Conservation (phyloP, 2,113 vertebrate genomes). For the Stegastes partitus region DNA sequence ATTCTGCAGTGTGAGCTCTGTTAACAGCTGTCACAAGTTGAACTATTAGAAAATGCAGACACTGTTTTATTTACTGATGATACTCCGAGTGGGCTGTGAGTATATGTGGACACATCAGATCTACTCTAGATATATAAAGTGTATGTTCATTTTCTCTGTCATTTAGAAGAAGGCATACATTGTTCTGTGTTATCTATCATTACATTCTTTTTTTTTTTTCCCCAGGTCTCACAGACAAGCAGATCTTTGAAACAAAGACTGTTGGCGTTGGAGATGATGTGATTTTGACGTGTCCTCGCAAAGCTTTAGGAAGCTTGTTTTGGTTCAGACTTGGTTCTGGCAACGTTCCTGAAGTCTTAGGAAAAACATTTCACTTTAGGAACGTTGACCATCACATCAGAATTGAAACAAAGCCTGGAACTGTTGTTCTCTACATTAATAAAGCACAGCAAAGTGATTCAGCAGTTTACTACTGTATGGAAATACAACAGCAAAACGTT, state of each 20-base stretch:
- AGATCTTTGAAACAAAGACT: not conserved
- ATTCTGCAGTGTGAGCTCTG: not conserved
- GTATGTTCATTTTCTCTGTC: too few species aligned
- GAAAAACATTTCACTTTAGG: not conserved
- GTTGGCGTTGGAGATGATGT: conserved; percentile 41
- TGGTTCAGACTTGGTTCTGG: conserved; percentile 60
- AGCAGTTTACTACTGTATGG: conserved; percentile 59
- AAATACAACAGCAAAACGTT: rapidly evolving
- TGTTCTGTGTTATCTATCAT: not conserved
- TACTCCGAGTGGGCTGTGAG: conserved; percentile 46
- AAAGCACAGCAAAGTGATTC: conserved; percentile 28
- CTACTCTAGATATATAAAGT: too few species aligned
- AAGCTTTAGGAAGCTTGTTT: not conserved
- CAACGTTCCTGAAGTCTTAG: conserved; percentile 22
- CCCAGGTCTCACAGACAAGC: conserved; percentile 17
- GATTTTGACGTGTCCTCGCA: conserved; percentile 16
- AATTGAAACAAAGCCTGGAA: not conserved
- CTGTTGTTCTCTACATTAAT: conserved; percentile 33
- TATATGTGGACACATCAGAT: not conserved
- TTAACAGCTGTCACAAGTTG: not conserved
- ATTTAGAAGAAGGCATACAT: too few species aligned
- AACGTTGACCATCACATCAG: not conserved
- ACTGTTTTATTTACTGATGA: conserved; percentile 28
- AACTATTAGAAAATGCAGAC: conserved; percentile 35
- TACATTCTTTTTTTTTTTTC: not conserved